Percentiles rank a stretch among this genome's conserved stretches.
Conservation (phyloP, 2,797 vertebrate genomes). For the Amphiprion clarkii region DNA sequence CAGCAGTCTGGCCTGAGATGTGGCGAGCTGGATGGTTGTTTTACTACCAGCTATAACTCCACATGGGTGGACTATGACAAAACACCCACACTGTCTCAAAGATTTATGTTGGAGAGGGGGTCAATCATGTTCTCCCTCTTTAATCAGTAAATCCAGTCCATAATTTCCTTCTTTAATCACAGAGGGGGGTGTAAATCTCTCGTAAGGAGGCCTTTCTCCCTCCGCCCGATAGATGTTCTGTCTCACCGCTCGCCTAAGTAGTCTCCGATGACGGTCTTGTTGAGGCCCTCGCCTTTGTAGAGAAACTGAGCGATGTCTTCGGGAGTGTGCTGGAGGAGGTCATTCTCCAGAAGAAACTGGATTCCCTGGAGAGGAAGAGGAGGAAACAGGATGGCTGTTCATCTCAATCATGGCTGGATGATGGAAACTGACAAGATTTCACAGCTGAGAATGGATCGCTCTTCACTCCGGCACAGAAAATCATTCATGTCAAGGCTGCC, state of each 20-base stretch:
- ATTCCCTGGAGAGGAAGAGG: conserved; percentile 87
- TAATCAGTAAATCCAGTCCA: conserved; percentile 62
- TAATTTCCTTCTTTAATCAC: conserved; percentile 68
- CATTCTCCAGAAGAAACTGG: conserved; percentile 96
- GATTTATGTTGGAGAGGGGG: conserved; percentile 44
- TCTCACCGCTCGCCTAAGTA: conserved; percentile 96
- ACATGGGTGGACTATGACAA: conserved; percentile 40
- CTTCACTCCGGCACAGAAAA: not conserved
- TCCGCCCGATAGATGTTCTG: conserved; percentile 16
- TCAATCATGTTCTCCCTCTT: conserved; percentile 45
- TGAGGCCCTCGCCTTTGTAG: conserved; percentile 97
- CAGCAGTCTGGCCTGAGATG: conserved; percentile 28
- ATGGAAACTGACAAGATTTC: conserved; percentile 41
- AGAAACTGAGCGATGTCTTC: conserved; percentile 98
- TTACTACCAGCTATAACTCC: conserved; percentile 47
- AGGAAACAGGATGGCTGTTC: conserved; percentile 22
- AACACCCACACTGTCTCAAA: conserved; percentile 38
- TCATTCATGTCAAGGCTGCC: conserved; percentile 3
- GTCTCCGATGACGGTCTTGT: conserved; percentile 98
- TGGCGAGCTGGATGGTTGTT: conserved; percentile 34
- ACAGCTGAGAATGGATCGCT: conserved; percentile 3
- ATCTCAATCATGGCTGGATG: conserved; percentile 18
- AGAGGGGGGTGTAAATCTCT: conserved; percentile 55
- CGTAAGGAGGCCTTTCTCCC: conserved; percentile 39
- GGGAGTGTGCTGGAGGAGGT: conserved; percentile 94